phyloP scores from a whole-genome alignment of 2,888 invertebrate species.

The Mesorhabditis belari region DNA sequence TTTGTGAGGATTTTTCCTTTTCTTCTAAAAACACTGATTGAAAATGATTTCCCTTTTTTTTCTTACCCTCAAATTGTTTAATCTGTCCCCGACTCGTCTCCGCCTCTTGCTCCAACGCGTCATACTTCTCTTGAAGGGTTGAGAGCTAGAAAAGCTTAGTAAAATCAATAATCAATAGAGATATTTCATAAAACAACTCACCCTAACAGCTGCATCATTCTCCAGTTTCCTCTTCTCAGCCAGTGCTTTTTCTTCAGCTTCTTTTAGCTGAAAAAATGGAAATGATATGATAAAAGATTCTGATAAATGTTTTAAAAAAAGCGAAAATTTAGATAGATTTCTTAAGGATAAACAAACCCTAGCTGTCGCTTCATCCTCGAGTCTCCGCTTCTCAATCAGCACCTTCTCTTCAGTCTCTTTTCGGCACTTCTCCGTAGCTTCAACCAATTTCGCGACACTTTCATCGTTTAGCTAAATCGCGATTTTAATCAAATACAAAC shows the following conservation, averaged over 20 bases:
- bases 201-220: neutral
- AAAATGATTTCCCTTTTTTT: neutral
- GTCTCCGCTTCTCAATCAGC: neutral
- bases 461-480: too few species aligned
- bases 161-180: too few species aligned
- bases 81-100: constrained; percentile 14
- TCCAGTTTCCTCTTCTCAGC: neutral
- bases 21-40: neutral
- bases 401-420: too few species aligned
- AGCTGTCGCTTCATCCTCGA: neutral
- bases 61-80: constrained; percentile 20
- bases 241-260: too few species aligned
- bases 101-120: constrained; percentile 14
- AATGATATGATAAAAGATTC: too few species aligned
- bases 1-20: neutral
- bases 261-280: too few species aligned
- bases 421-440: too few species aligned
- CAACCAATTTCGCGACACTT: too few species aligned
- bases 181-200: neutral
- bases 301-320: too few species aligned
- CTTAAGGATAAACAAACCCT: neutral
- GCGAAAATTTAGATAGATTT: neutral
- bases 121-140: constrained; percentile 11
- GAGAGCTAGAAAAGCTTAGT: neutral
- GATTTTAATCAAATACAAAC: too few species aligned